These are phyloP conservation scores for Mugil cephalus DNA, from an alignment of 2,113 vertebrate genomes.

Conservation along the genomic window DNA sequence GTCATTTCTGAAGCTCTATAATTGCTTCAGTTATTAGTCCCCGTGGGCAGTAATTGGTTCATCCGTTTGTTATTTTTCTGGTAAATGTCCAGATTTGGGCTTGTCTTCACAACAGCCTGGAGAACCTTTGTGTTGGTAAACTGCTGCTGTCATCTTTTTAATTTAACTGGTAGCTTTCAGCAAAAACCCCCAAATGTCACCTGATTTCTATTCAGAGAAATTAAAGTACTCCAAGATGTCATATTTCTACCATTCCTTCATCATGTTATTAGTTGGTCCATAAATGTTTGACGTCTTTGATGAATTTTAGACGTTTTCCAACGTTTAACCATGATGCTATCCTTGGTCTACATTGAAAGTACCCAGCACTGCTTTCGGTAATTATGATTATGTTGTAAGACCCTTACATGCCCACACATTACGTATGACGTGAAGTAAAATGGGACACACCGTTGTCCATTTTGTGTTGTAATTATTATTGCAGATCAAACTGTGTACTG, in stretches of 20 bases:
- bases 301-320: background rate
- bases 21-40: slow-evolving; percentile 58
- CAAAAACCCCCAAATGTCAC: background rate
- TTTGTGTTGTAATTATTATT: too few species aligned
- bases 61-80: slow-evolving; percentile 51
- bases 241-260: background rate
- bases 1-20: slow-evolving; percentile 59
- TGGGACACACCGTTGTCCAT: too few species aligned
- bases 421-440: too few species aligned
- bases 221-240: background rate
- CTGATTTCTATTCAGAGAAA: background rate
- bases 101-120: slow-evolving; percentile 13
- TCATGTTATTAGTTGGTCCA: background rate
- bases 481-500: too few species aligned
- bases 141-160: slow-evolving; percentile 10
- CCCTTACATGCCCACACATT: too few species aligned
- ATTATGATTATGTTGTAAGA: too few species aligned
- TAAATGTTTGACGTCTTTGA: background rate
- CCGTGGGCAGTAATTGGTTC: slow-evolving; percentile 54
- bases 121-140: slow-evolving; percentile 5
- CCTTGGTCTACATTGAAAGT: too few species aligned
- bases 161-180: background rate
- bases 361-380: too few species aligned
- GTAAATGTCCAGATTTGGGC: slow-evolving; percentile 37
- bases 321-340: background rate